Evolutionary conservation across 2,888 invertebrate genomes (phyloP).

Genomic region (Gari tellinella): DNA sequence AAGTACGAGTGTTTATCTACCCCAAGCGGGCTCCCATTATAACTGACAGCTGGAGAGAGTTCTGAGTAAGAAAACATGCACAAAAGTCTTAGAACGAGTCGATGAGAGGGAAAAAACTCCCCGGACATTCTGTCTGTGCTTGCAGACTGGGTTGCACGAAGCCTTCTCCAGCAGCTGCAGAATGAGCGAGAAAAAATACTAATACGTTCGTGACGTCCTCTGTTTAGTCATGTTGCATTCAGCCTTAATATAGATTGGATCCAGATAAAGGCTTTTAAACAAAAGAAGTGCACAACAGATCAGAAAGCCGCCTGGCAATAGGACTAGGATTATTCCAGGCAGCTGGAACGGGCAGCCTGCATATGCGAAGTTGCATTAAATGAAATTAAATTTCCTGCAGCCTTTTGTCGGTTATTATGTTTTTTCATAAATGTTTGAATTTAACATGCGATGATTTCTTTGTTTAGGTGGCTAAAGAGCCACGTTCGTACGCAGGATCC

Average conservation of each 20-base stretch:
- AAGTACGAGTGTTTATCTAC: slow-evolving; percentile 68
- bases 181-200: slow-evolving; percentile 39
- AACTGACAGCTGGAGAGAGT: slow-evolving; percentile 32
- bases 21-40: slow-evolving; percentile 53
- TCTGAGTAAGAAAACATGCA: slow-evolving; percentile 14
- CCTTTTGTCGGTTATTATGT: slow-evolving; percentile 51
- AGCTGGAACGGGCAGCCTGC: slow-evolving; percentile 52
- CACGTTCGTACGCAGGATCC: not conserved
- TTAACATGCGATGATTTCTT: slow-evolving; percentile 54
- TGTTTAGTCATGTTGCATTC: slow-evolving; percentile 44
- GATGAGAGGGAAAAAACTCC: slow-evolving; percentile 20
- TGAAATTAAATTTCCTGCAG: slow-evolving; percentile 56
- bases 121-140: slow-evolving; percentile 32
- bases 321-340: slow-evolving; percentile 42
- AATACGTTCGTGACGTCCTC: slow-evolving; percentile 42
- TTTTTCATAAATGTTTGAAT: slow-evolving; percentile 59
- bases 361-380: slow-evolving; percentile 44
- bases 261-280: slow-evolving; percentile 57
- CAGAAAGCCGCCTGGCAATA: slow-evolving; percentile 34
- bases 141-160: not conserved
- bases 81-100: slow-evolving; percentile 8
- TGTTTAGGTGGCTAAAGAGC: slow-evolving; percentile 26
- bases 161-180: slow-evolving; percentile 48
- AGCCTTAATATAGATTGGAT: slow-evolving; percentile 57
- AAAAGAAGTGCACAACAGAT: slow-evolving; percentile 60